Conservation (phyloP, 1,140 invertebrate species). For the Medauroidea extradentata region DNA sequence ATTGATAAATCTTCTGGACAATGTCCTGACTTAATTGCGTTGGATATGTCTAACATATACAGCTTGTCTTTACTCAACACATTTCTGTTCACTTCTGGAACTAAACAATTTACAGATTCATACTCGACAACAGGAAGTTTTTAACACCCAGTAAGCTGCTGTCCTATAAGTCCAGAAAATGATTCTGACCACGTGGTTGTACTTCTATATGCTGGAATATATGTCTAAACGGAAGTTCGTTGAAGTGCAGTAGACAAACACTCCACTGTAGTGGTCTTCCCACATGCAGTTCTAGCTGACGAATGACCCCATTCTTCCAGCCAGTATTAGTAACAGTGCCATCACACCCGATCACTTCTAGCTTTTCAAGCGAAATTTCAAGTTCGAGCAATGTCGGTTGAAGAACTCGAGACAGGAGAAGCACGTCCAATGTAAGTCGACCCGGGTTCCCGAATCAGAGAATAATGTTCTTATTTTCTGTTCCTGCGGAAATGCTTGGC, state of each 20-base stretch:
- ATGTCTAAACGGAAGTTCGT: slow-evolving; percentile 31
- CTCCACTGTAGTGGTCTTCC: slow-evolving; percentile 25
- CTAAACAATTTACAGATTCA: slow-evolving; percentile 16
- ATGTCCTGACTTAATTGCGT: slow-evolving; percentile 25
- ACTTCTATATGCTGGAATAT: slow-evolving; percentile 30
- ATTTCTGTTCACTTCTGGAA: slow-evolving; percentile 19
- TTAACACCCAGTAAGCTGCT: slow-evolving; percentile 26
- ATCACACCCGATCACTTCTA: slow-evolving; percentile 29
- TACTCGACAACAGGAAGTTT: slow-evolving; percentile 21
- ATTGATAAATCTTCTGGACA: slow-evolving; percentile 27
- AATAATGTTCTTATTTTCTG: slow-evolving; percentile 27
- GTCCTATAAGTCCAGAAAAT: slow-evolving; percentile 27
- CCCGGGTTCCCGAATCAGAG: slow-evolving; percentile 28
- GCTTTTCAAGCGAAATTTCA: slow-evolving; percentile 19
- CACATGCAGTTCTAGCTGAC: slow-evolving; percentile 20
- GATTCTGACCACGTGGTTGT: slow-evolving; percentile 25
- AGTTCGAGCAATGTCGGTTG: slow-evolving; percentile 18
- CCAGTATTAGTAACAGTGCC: slow-evolving; percentile 34
- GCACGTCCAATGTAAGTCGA: slow-evolving; percentile 26
- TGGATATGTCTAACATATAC: slow-evolving; percentile 29
- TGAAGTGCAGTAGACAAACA: slow-evolving; percentile 32
- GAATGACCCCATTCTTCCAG: slow-evolving; percentile 27
- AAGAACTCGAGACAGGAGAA: slow-evolving; percentile 22
- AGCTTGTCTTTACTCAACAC: slow-evolving; percentile 30
- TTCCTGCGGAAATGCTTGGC: slow-evolving; percentile 20